Evolutionary conservation across 2,888 invertebrate genomes (phyloP).

Genomic region (Drosophila macrospina): DNA sequence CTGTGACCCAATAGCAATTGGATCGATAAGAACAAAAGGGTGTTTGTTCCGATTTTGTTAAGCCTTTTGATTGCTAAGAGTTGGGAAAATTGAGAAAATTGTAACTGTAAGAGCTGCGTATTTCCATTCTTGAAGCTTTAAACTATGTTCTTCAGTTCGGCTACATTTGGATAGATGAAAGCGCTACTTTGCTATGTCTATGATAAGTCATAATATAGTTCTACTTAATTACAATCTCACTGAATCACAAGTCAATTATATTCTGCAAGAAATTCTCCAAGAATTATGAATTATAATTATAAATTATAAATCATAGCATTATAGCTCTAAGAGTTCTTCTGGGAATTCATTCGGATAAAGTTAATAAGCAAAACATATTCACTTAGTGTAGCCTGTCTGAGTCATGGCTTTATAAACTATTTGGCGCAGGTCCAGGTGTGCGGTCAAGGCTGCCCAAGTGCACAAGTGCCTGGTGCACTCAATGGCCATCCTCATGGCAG

Average conservation of each 20-base stretch:
- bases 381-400: neutral
- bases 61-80: neutral
- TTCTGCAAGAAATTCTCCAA: too few species aligned
- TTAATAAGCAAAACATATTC: neutral
- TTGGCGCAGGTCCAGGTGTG: slow-evolving; percentile 47
- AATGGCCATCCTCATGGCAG: slow-evolving; percentile 21
- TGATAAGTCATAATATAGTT: too few species aligned
- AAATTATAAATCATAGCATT: too few species aligned
- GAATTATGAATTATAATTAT: too few species aligned
- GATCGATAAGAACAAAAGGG: slow-evolving; percentile 33
- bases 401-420: slow-evolving; percentile 5
- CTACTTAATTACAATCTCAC: too few species aligned
- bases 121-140: too few species aligned
- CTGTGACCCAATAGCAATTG: slow-evolving; percentile 38
- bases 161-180: too few species aligned
- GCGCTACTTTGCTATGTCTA: too few species aligned
- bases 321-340: neutral
- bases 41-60: slow-evolving; percentile 10
- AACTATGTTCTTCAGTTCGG: too few species aligned
- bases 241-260: too few species aligned
- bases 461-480: slow-evolving; percentile 13
- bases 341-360: neutral
- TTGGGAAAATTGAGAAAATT: neutral
- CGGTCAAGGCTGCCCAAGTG: slow-evolving; percentile 42
- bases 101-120: too few species aligned